Base-by-base conservation (phyloP, 2,113 vertebrate species). In the Microtus pennsylvanicus region DNA sequence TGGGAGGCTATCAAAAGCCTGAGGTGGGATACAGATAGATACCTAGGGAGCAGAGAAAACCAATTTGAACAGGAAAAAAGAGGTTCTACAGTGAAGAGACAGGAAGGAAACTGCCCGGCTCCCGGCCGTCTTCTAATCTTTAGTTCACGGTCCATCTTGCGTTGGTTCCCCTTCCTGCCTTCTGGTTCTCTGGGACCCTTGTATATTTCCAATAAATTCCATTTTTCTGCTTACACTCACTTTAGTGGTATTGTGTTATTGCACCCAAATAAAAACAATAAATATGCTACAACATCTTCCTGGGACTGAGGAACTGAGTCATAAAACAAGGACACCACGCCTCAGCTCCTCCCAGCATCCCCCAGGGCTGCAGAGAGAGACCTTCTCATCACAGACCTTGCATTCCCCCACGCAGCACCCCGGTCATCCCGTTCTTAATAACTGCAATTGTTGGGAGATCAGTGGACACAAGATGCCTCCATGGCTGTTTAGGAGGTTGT, bases 161-260 rank as follows among this genome's bases (percentile, higher is more conserved):
- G 19, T 33, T 11, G 45, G 47, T 35, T 35, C 14, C 45, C 28
- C 33, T 86, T 88, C 9, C 35, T 76, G 50, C 33, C 42, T 21
- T 63, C 24, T 19, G 13, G 47, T 70, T 90, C 90, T 74, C 38
- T 69, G 63, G 87, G 69, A 45, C 42, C 7, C 3, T 58, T 67
- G 77, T 76, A 38, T 61, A 14, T 35, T 80, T 85, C 30, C 33
- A 95, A 24, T 90, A 91, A 87, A 69, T 87, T 75, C 50, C n/a
- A 65, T 87, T 92, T 87, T 80, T 42, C 30, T 91, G 21, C 55
- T 77, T 90, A 61, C 10, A 52, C 26, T 89, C 80, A 38, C 30
- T 76, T 74, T 47, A 89, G 45, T n/a, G 61, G 17, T 52, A 67
- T 42, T 81, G 45, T 91, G 38, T 55, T 94, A 82, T 63, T 72